Evolutionary conservation across 92 coral and sea anemone species (phyloP).

Genomic region (Metridium senile): DNA sequence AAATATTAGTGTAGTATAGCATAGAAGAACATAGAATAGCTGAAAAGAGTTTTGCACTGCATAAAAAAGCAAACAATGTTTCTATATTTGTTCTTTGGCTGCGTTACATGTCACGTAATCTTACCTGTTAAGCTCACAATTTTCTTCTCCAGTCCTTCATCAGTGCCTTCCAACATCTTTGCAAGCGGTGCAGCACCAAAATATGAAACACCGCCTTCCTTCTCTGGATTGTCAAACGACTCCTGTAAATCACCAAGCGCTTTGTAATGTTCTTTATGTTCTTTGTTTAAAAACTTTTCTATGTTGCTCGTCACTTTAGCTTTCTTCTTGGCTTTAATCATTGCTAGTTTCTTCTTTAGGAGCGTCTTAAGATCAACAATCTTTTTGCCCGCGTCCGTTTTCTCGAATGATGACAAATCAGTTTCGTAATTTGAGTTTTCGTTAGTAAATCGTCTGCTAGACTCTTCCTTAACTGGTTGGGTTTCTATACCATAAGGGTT

Average conservation of each 20-base stretch:
- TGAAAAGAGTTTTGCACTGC: no score
- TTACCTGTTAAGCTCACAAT: constrained; percentile 23
- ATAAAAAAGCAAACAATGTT: no score
- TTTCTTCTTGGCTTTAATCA: constrained; percentile 6
- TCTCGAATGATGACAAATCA: constrained; percentile 4
- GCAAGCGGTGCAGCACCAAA: constrained; percentile 19
- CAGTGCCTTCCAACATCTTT: constrained; percentile 13
- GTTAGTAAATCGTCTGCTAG: background rate
- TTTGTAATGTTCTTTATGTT: constrained; percentile 1
- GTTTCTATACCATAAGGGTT: constrained; percentile 12
- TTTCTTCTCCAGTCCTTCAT: constrained; percentile 26
- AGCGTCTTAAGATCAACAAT: background rate
- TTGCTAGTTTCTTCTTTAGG: background rate
- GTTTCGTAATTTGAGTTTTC: background rate
- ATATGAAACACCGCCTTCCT: constrained; percentile 12
- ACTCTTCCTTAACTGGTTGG: constrained; percentile 2
- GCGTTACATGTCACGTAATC: no score
- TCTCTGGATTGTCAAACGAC: constrained; percentile 22
- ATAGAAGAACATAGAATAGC: no score
- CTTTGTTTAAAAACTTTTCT: constrained; percentile 24
- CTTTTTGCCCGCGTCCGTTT: background rate
- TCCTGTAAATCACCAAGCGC: constrained; percentile 18
- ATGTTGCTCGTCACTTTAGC: constrained; percentile 4
- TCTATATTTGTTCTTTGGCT: no score
- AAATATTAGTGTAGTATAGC: no score